Conservation (phyloP, 92 coral and sea anemone species). For the Plumapathes pennacea region DNA sequence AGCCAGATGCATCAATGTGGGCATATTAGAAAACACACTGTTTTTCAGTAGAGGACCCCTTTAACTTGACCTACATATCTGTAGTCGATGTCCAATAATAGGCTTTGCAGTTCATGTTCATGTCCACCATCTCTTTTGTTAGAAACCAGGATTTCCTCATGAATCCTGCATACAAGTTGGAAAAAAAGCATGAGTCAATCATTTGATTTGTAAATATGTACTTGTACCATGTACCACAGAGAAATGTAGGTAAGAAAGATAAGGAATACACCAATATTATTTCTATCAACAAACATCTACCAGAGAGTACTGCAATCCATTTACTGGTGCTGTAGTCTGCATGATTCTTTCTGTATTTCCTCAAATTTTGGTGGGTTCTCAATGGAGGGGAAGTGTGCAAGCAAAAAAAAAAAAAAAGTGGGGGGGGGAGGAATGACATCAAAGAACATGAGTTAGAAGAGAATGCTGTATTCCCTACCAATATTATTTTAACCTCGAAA, state of each 20-base stretch:
- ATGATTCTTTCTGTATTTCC: too few relatives aligned
- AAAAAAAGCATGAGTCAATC: background rate
- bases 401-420: too few relatives aligned
- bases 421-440: too few relatives aligned
- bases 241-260: background rate
- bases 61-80: slow-evolving; percentile 76
- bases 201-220: background rate
- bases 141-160: slow-evolving; percentile 71
- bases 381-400: too few relatives aligned
- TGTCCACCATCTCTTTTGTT: slow-evolving; percentile 2
- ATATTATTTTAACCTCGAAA: too few relatives aligned
- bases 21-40: background rate
- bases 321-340: too few relatives aligned
- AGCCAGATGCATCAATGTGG: background rate
- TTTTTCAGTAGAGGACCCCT: too few relatives aligned
- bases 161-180: slow-evolving; percentile 52
- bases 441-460: too few relatives aligned
- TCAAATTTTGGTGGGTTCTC: too few relatives aligned
- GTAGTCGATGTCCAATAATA: slow-evolving; percentile 82
- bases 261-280: background rate
- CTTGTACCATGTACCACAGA: background rate
- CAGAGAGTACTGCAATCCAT: too few relatives aligned
- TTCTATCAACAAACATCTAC: background rate
- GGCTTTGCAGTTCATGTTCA: slow-evolving; percentile 56
- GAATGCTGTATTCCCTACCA: too few relatives aligned